Evolutionary conservation across 2,113 vertebrate genomes (phyloP).

Genomic region (Catharus fuscescens): DNA sequence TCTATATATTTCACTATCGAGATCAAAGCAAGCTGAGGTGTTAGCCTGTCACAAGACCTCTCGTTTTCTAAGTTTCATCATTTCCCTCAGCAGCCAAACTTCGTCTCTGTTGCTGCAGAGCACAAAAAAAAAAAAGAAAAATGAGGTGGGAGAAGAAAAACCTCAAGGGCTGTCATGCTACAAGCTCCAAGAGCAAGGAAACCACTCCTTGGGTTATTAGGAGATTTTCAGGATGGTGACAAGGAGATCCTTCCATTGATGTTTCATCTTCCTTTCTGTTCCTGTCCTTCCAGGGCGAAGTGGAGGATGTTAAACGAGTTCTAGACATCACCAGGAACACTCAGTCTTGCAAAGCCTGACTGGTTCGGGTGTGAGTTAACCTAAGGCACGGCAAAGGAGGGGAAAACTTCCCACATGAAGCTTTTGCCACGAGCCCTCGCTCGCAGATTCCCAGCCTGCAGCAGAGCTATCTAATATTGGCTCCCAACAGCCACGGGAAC

Average conservation of each 20-base stretch:
- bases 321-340: background rate
- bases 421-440: background rate
- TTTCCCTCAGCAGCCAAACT: background rate
- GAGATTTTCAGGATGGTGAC: background rate
- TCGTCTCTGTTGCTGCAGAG: rapidly evolving
- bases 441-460: conserved; percentile 25
- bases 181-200: background rate
- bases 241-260: background rate
- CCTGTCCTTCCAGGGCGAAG: background rate
- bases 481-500: conserved; percentile 46
- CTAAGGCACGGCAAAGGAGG: background rate
- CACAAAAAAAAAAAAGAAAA: background rate
- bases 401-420: conserved; percentile 1
- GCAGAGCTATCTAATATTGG: conserved; percentile 34
- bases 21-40: background rate
- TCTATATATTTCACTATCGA: background rate
- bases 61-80: background rate
- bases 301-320: rapidly evolving
- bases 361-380: background rate
- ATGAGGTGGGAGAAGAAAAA: background rate
- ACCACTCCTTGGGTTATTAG: background rate
- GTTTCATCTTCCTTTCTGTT: background rate
- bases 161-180: background rate
- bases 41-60: conserved; percentile 1
- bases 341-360: background rate